phyloP scores from a whole-genome alignment of 2,113 vertebrate genomes.

The Barbus barbus region DNA sequence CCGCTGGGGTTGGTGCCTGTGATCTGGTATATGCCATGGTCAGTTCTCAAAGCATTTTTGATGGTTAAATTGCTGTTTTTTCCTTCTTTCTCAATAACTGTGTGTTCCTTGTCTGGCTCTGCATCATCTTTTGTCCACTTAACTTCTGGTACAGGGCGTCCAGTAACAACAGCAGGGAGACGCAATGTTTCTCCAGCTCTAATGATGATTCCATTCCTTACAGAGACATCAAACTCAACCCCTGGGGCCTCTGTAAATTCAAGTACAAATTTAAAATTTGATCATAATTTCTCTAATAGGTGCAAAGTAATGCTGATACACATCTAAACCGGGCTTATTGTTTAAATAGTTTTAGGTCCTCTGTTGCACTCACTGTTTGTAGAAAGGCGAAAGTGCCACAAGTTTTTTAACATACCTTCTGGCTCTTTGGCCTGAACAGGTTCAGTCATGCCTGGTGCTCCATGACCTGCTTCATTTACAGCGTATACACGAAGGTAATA shows the following conservation, averaged over 20 bases:
- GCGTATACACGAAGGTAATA: slow-evolving; percentile 91
- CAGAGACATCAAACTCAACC: slow-evolving; percentile 85
- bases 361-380: neutral
- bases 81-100: slow-evolving; percentile 83
- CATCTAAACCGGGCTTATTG: neutral
- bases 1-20: slow-evolving; percentile 89
- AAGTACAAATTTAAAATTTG: slow-evolving; percentile 42
- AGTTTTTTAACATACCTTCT: slow-evolving; percentile 77
- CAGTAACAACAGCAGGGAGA: slow-evolving; percentile 87
- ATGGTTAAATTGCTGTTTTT: slow-evolving; percentile 85
- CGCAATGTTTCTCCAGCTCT: slow-evolving; percentile 85
- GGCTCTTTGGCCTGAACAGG: slow-evolving; percentile 89
- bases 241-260: slow-evolving; percentile 80
- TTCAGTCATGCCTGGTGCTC: slow-evolving; percentile 89
- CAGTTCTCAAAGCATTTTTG: slow-evolving; percentile 84
- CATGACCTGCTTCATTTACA: slow-evolving; percentile 88
- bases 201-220: slow-evolving; percentile 87
- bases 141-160: slow-evolving; percentile 87
- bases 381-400: neutral
- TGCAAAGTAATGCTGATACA: neutral
- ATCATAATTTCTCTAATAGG: neutral
- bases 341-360: neutral
- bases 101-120: slow-evolving; percentile 84
- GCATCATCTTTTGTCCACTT: slow-evolving; percentile 85
- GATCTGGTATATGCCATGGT: slow-evolving; percentile 88